Percentiles rank a stretch among this genome's conserved stretches.
These are phyloP conservation scores for Pseudonaja textilis DNA, from an alignment of 2,113 vertebrate genomes.

Conservation along the genomic window DNA sequence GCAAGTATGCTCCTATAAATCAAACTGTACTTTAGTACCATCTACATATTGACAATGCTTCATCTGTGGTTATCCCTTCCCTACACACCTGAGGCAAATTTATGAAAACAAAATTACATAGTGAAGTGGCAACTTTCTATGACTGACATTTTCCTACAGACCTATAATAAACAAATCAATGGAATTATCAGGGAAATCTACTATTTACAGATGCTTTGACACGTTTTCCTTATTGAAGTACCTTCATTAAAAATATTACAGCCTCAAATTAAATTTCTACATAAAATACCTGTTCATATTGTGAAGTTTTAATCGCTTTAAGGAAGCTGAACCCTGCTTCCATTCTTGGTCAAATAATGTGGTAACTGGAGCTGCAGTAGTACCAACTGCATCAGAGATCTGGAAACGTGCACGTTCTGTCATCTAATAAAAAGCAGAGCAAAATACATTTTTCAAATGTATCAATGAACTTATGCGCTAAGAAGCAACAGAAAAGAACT, in stretches of 20 bases:
- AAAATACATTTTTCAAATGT: not conserved
- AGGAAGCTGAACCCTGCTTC: slow-evolving; percentile 64
- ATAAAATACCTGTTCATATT: slow-evolving; percentile 74
- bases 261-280: not conserved
- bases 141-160: not conserved
- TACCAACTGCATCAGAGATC: slow-evolving; percentile 63
- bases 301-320: slow-evolving; percentile 67
- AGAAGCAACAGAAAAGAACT: slow-evolving; percentile 29
- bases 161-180: not conserved
- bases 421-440: slow-evolving; percentile 71
- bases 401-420: slow-evolving; percentile 78
- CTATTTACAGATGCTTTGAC: not conserved
- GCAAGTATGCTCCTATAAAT: not conserved
- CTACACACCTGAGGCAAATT: not conserved
- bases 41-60: not conserved
- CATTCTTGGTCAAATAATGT: slow-evolving; percentile 69
- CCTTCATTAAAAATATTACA: not conserved
- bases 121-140: not conserved
- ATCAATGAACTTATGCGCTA: not conserved
- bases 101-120: not conserved
- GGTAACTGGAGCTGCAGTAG: slow-evolving; percentile 62
- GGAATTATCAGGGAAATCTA: not conserved
- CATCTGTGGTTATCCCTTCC: not conserved
- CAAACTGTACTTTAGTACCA: not conserved
- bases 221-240: not conserved